phyloP scores from a whole-genome alignment of 2,113 vertebrate species.

The Paramisgurnus dabryanus region DNA sequence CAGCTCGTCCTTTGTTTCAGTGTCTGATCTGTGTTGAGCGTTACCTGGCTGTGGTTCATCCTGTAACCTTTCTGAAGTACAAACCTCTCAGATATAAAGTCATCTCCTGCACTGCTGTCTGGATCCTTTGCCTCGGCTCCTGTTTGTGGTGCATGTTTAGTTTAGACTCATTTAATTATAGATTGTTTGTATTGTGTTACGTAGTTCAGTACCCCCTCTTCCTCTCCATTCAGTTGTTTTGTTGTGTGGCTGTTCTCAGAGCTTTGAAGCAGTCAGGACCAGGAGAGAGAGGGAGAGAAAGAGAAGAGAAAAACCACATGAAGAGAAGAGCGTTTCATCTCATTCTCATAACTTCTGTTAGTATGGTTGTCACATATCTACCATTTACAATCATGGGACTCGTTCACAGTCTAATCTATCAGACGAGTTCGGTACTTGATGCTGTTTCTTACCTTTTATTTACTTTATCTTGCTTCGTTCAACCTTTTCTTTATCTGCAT shows the following conservation, averaged over 20 bases:
- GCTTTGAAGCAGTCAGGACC: conserved; percentile 6
- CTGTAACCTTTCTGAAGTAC: not conserved
- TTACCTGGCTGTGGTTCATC: conserved; percentile 5
- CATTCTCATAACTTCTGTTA: not conserved
- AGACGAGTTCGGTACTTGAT: not conserved
- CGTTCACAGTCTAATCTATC: not conserved
- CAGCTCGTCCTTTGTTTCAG: not conserved
- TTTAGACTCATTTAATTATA: not conserved
- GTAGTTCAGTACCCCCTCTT: not conserved
- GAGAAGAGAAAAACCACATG: not conserved
- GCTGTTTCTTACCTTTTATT: not conserved
- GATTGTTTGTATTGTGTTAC: not conserved
- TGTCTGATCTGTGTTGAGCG: not conserved
- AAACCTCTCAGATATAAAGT: not conserved
- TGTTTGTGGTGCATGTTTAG: not conserved
- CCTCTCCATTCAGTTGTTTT: not conserved
- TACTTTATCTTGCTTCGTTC: not conserved
- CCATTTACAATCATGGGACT: not conserved
- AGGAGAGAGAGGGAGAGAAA: not conserved
- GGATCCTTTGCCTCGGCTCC: conserved; percentile 2
- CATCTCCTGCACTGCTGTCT: not conserved
- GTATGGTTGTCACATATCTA: not conserved
- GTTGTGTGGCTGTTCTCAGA: not conserved
- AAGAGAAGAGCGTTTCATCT: not conserved
- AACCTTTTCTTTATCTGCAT: not conserved